These are phyloP conservation scores for Microcebus jonahi DNA, from an alignment of 2,113 vertebrate species.

Conservation along the genomic window DNA sequence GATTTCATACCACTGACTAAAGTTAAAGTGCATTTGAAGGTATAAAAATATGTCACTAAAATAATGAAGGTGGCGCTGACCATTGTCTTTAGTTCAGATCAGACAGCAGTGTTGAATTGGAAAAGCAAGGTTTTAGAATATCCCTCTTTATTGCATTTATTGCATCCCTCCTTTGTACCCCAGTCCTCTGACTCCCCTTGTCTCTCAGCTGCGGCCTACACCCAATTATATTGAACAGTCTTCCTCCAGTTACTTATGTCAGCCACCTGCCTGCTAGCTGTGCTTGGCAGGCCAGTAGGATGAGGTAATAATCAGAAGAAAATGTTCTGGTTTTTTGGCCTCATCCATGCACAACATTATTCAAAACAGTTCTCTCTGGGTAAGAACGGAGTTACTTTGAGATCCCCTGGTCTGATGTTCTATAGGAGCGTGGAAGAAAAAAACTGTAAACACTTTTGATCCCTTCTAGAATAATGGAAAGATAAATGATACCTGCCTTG, in stretches of 20 bases:
- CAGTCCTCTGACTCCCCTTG: neutral
- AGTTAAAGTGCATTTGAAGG: neutral
- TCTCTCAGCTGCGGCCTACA: neutral
- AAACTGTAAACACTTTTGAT: neutral
- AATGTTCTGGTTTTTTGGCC: slow-evolving; percentile 60
- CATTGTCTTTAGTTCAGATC: neutral
- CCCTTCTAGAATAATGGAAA: neutral
- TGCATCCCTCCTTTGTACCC: neutral
- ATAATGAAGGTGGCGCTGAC: neutral
- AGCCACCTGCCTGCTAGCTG: slow-evolving; percentile 59
- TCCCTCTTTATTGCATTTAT: no score
- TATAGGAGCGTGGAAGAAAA: neutral
- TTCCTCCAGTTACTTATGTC: neutral
- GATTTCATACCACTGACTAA: neutral
- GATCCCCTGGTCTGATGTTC: neutral
- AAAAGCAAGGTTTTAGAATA: neutral
- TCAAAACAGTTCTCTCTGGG: slow-evolving; percentile 51
- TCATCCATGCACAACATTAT: slow-evolving; percentile 20
- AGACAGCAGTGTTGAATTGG: neutral
- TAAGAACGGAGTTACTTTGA: slow-evolving; percentile 34
- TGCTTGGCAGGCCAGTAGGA: slow-evolving; percentile 45
- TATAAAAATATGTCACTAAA: neutral
- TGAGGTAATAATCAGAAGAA: slow-evolving; percentile 65
- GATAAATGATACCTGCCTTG: slow-evolving; percentile 29
- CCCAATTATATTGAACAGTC: neutral